These are phyloP conservation scores for Argyrosomus japonicus DNA, from an alignment of 2,113 vertebrate genomes.

Conservation along the genomic window DNA sequence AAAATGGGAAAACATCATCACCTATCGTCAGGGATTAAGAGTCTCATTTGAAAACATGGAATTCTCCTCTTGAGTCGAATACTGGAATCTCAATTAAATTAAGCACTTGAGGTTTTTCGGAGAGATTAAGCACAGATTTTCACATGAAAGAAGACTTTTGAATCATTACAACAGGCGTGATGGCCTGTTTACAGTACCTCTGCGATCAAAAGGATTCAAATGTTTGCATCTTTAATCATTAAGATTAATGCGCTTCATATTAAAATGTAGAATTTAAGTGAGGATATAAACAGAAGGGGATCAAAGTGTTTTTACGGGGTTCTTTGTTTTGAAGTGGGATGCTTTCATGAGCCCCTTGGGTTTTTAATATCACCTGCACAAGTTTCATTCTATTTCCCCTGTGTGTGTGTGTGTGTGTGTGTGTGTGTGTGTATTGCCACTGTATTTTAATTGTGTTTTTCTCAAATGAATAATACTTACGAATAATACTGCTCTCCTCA, in stretches of 20 bases:
- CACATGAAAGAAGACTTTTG: constrained; percentile 24
- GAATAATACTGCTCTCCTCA: constrained; percentile 23
- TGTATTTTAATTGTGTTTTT: constrained; percentile 26
- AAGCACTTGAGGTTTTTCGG: not conserved
- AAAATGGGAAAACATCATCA: constrained; percentile 35
- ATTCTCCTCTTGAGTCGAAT: constrained; percentile 16
- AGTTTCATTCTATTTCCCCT: constrained; percentile 18
- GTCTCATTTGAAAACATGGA: constrained; percentile 44
- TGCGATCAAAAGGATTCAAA: constrained; percentile 45
- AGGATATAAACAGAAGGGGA: constrained; percentile 33
- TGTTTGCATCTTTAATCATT: constrained; percentile 39
- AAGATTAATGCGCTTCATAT: constrained; percentile 31
- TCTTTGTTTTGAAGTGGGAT: constrained; percentile 49
- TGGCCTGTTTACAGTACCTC: constrained; percentile 21
- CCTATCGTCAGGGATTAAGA: constrained; percentile 28
- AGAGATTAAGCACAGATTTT: constrained; percentile 4
- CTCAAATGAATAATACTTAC: constrained; percentile 30
- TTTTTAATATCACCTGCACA: constrained; percentile 43
- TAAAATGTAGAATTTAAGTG: constrained; percentile 19
- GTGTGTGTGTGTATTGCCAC: not conserved
- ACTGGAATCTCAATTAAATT: constrained; percentile 25
- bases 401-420: not conserved
- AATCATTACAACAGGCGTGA: constrained; percentile 11
- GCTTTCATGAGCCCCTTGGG: constrained; percentile 21
- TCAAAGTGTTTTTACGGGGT: constrained; percentile 32